Evolutionary conservation across 1,140 invertebrate genomes (phyloP).

Genomic region (Tetramorium parvispinum): DNA sequence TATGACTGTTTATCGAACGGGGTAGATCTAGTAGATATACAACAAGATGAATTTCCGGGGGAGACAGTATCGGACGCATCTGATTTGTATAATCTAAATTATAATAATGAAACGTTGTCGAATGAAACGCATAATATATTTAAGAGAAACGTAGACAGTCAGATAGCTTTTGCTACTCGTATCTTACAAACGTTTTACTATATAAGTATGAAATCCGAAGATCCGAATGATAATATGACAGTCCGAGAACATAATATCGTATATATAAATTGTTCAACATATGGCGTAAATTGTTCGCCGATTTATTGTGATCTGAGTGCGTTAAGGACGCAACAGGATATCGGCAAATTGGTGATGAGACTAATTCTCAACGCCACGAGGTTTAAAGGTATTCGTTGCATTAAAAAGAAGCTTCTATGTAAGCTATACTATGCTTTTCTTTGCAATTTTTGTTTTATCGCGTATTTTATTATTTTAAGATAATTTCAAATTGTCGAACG

Average conservation of each 20-base stretch:
- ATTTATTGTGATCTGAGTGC: constrained; percentile 67
- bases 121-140: not conserved
- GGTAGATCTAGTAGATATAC: not conserved
- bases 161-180: not conserved
- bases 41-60: not conserved
- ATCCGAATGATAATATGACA: not conserved
- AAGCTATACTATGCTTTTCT: not conserved
- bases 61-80: not conserved
- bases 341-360: constrained; percentile 68
- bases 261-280: constrained; percentile 73
- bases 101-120: not conserved
- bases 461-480: constrained; percentile 33
- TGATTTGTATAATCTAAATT: not conserved
- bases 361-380: constrained; percentile 64
- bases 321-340: constrained; percentile 69
- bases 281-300: constrained; percentile 62
- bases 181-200: not conserved
- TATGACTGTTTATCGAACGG: constrained; percentile 59
- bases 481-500: constrained; percentile 15
- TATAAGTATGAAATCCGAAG: not conserved
- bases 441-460: not conserved
- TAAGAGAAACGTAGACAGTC: not conserved
- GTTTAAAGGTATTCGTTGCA: constrained; percentile 55
- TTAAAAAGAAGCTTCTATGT: not conserved
- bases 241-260: constrained; percentile 19